Percentiles rank a stretch among this genome's conserved stretches.
These are phyloP conservation scores for Jacana jacana DNA, from an alignment of 2,113 vertebrate species.

Conservation along the genomic window DNA sequence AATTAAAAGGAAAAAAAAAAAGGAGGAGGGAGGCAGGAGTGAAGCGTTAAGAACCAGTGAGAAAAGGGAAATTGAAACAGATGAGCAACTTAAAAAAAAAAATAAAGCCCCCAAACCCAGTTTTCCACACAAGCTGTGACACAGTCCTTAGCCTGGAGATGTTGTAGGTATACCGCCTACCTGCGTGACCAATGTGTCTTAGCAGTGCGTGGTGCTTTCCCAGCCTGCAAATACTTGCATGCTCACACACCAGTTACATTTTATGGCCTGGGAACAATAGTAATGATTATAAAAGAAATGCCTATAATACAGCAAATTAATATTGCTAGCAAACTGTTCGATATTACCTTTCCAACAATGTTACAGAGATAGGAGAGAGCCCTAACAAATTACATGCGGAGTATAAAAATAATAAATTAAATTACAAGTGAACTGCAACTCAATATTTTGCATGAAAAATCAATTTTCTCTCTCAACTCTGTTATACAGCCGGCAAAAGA, in stretches of 20 bases:
- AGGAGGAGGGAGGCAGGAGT: background rate
- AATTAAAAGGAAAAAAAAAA: background rate
- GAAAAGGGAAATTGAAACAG: background rate
- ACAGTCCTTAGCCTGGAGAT: background rate
- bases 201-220: fast-evolving
- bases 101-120: background rate
- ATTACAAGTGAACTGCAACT: constrained; percentile 41
- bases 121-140: background rate
- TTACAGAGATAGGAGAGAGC: background rate
- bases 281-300: constrained; percentile 8
- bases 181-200: background rate
- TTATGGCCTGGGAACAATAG: constrained; percentile 9
- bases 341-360: background rate
- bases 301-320: constrained; percentile 16
- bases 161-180: background rate
- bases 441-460: constrained; percentile 60
- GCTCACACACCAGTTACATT: background rate
- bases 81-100: background rate
- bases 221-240: background rate
- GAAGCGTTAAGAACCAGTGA: background rate
- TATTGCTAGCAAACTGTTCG: background rate
- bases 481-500: background rate
- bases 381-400: constrained; percentile 6
- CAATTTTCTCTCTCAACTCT: constrained; percentile 6
- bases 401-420: constrained; percentile 49